Base-by-base conservation (phyloP, 2,888 invertebrate species). In the Stramonita haemastoma region DNA sequence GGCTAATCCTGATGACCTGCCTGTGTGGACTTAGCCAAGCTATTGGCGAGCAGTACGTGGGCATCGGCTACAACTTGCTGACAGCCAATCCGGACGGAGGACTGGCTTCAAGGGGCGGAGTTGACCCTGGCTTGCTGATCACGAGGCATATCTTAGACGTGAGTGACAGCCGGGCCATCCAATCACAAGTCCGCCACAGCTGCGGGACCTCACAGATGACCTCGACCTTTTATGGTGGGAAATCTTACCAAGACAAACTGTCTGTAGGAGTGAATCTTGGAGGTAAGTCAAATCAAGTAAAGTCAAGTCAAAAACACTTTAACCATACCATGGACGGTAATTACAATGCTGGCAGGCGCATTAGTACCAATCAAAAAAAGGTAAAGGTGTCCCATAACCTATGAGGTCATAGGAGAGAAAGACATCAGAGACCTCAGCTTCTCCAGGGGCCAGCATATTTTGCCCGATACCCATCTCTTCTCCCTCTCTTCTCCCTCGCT, bases 1-100 rank as follows among this genome's bases (percentile, higher is more conserved):
- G 88, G 83, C 60, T 88, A 0, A 0, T 32, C 5, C 22, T 86
- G 32, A n/a, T 57, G n/a, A 60, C 66, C 1, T 57, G n/a, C 60
- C 19, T 0, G 11, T 56, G 29, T 56, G 87, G 79, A 79, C 77
- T 56, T 56, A 26, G 79, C 46, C 60, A 36, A 13, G 79, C 77
- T 1, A 5, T 66, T 0, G 89, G 89, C 19, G 81, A 85, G 29
- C 73, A 87, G 13, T 90, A 87, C 60, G 91, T 93, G 19, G 93
- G 93, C 66, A 91, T 92, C 0, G 91, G 92, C 0, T 93, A 93
- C 90, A 93, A 93, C 86, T 70, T 93, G 11, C 90, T 93, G 60
- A 93, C 92, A 70, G 93, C 92, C 17, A 93, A 93, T 87, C 93
- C 93, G 2, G 93, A 93, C 84, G 93, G 93, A 17, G 92, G 93